phyloP scores from a whole-genome alignment of 2,888 invertebrate species.

The Galerucella calmariensis region DNA sequence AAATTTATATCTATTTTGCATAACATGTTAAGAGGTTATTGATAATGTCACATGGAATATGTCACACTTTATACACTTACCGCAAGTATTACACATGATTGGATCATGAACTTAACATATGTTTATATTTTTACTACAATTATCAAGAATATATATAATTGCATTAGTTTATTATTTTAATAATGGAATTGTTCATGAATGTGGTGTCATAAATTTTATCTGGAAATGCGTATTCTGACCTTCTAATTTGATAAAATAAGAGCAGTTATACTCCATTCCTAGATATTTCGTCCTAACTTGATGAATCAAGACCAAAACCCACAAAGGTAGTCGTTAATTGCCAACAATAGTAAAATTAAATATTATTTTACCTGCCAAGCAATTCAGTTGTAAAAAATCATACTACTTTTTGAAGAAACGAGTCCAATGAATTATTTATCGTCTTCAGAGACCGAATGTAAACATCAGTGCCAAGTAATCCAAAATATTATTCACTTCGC shows the following conservation, averaged over 20 bases:
- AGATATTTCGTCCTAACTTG: too few relatives aligned
- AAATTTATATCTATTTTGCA: constrained; percentile 11
- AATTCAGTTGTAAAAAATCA: too few relatives aligned
- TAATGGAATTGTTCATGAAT: not conserved
- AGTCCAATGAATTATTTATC: too few relatives aligned
- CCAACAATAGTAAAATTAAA: too few relatives aligned
- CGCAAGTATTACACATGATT: not conserved
- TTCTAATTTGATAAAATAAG: not conserved
- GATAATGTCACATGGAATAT: constrained; percentile 10
- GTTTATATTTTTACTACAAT: not conserved
- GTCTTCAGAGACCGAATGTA: too few relatives aligned
- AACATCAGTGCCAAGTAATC: too few relatives aligned
- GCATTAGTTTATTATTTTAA: not conserved
- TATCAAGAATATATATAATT: not conserved
- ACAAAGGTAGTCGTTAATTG: too few relatives aligned
- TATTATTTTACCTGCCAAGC: too few relatives aligned
- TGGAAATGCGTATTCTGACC: not conserved
- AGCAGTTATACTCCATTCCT: not conserved
- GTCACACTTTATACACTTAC: not conserved
- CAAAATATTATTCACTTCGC: too few relatives aligned
- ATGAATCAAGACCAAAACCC: too few relatives aligned
- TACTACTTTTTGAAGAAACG: too few relatives aligned
- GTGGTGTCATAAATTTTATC: not conserved
- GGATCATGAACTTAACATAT: not conserved
- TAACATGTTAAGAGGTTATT: constrained; percentile 6